Base-by-base conservation (phyloP, 2,888 invertebrate species). In the Timema podura region DNA sequence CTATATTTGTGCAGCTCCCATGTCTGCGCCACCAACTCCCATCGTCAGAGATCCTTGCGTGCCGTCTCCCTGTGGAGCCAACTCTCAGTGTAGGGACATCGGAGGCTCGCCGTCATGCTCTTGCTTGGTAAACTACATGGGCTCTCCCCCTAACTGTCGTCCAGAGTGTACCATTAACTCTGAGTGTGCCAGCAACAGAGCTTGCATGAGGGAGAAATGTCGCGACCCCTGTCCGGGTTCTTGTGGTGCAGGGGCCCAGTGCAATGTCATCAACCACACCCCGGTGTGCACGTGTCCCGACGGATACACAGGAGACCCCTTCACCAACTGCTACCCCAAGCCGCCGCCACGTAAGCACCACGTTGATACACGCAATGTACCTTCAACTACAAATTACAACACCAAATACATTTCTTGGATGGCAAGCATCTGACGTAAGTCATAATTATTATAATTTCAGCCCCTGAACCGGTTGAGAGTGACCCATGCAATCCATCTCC, bases 191-290 rank as follows among this genome's bases (percentile, higher is more conserved):
- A 85, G 87, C 74, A 88, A 89, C 77, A 83, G 86, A 76, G 90
- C 92, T 9, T 92, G 92, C 77, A 87, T 91, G n/a, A 86, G 87
- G 76, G 86, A 89, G 80, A 90, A 86, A 79, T 91, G 91, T 78
- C 83, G 84, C 54, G 90, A 93, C 80, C 92, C 92, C n/a, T 93
- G 93, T 76, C 90, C 90, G 9, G 92, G 92, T 11, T 90, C 90
- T 7, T 93, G 89, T 78, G 88, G 89, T 72, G 79, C 82, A 75
- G 85, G 86, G 75, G 85, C 91, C 70, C 77, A 85, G 74, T 88
- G 90, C 78, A 80, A 80, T 64, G 89, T 92, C 7, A 85, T 88
- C 73, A 90, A 89, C 78, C 91, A 93, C 76, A 88, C 85, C 71
- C 91, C 74, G 3, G 57, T 71, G 30, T 74, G 74, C 68, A 71